phyloP scores from a whole-genome alignment of 2,888 invertebrate species.

The Andrena fulva region DNA sequence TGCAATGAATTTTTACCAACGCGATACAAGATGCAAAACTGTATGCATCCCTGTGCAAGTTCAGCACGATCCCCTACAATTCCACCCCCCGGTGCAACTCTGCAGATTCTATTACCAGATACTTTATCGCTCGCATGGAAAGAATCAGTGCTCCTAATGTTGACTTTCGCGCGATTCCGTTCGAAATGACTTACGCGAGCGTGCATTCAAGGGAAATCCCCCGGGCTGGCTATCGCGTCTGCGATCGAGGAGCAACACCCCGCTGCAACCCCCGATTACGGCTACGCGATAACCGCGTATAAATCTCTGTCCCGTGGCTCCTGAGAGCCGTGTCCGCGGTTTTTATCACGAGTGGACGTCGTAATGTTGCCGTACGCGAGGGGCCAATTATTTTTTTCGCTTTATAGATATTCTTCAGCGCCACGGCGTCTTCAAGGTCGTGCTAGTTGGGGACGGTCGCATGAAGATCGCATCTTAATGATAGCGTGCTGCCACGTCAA shows the following conservation, averaged over 20 bases:
- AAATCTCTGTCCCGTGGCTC: conserved; percentile 2
- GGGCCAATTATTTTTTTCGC: conserved; percentile 22
- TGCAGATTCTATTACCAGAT: no score
- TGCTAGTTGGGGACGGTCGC: conserved; percentile 20
- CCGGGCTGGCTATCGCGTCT: neutral
- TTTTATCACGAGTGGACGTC: conserved; percentile 13
- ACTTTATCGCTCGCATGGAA: neutral
- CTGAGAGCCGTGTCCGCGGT: neutral
- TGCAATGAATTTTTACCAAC: no score
- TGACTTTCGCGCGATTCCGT: neutral
- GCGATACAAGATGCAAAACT: no score
- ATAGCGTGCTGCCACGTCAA: conserved; percentile 48
- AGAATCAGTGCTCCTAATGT: neutral
- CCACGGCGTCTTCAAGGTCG: conserved; percentile 55
- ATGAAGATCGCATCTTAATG: conserved; percentile 65
- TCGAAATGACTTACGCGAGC: no score
- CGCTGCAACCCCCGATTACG: neutral
- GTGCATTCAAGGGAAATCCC: neutral
- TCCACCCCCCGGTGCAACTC: no score
- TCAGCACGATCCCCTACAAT: no score
- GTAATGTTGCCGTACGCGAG: conserved; percentile 6
- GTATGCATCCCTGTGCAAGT: no score
- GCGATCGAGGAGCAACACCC: conserved; percentile 11
- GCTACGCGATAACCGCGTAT: conserved; percentile 9
- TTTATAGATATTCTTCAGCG: conserved; percentile 30